Conservation (phyloP, 2,113 vertebrate genomes). For the Myiagra hebetior region DNA sequence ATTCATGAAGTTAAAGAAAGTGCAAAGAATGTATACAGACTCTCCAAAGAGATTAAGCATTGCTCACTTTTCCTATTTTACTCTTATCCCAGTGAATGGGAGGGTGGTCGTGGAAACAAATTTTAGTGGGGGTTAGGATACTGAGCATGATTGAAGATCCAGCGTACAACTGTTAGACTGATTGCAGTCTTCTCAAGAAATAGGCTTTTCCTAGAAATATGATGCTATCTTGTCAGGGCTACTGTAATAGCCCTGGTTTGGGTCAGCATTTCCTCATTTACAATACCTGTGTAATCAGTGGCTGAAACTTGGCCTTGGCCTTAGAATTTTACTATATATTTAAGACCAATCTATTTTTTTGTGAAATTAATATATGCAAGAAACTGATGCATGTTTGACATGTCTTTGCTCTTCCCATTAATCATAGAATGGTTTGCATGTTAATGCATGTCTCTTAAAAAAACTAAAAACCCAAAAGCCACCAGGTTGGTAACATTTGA, state of each 20-base stretch:
- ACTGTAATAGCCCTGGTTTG: not conserved
- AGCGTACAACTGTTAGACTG: not conserved
- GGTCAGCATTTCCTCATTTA: not conserved
- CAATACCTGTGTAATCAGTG: not conserved
- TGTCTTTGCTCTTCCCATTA: not conserved
- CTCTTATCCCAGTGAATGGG: not conserved
- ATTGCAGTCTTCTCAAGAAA: conserved; percentile 25
- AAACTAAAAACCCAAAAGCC: not conserved
- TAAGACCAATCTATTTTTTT: not conserved
- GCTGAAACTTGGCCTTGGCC: not conserved
- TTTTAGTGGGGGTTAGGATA: not conserved
- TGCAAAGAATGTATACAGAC: not conserved
- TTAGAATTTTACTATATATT: not conserved
- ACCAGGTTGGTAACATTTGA: not conserved
- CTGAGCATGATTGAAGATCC: not conserved
- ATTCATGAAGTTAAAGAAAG: not conserved
- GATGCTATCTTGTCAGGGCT: not conserved
- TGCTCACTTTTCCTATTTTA: not conserved
- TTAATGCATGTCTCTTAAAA: not conserved
- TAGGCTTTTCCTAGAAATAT: conserved; percentile 15
- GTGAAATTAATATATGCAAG: not conserved
- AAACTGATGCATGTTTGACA: not conserved
- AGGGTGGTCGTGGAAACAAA: not conserved
- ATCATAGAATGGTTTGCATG: not conserved
- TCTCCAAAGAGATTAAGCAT: not conserved